Evolutionary conservation across 2,797 vertebrate genomes (phyloP).

Genomic region (Leptatherina wallacei): DNA sequence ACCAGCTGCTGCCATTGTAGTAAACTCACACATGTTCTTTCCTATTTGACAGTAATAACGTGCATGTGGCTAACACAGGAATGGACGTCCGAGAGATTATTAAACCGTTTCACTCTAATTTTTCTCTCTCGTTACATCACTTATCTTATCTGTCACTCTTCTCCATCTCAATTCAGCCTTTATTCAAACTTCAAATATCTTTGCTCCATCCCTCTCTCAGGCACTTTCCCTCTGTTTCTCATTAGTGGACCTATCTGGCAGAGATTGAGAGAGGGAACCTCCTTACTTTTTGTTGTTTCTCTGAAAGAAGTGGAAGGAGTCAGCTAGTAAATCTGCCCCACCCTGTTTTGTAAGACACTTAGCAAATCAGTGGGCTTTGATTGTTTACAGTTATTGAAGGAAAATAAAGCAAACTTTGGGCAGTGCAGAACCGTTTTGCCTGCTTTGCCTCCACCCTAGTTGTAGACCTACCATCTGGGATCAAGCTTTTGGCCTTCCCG

Average conservation of each 20-base stretch:
- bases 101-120: neutral
- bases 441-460: constrained; percentile 5
- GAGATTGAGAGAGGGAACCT: constrained; percentile 42
- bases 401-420: constrained; percentile 41
- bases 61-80: constrained; percentile 1
- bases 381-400: constrained; percentile 28
- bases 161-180: neutral
- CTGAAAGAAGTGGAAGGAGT: constrained; percentile 54
- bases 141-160: constrained; percentile 7
- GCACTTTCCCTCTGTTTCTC: constrained; percentile 41
- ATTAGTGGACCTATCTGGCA: constrained; percentile 49
- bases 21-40: constrained; percentile 3
- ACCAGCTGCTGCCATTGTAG: neutral
- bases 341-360: constrained; percentile 55
- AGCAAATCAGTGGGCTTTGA: constrained; percentile 58
- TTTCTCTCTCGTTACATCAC: neutral
- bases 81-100: neutral
- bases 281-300: constrained; percentile 50
- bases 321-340: constrained; percentile 35
- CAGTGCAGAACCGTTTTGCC: constrained; percentile 32
- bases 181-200: neutral
- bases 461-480: constrained; percentile 19
- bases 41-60: neutral
- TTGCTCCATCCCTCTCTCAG: constrained; percentile 7
- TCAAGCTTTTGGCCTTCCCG: constrained; percentile 28